Evolutionary conservation across 2,888 invertebrate species (phyloP), one percentile per base, ranked within the genome.

Genomic region (Leptopterna dolabrata): DNA sequence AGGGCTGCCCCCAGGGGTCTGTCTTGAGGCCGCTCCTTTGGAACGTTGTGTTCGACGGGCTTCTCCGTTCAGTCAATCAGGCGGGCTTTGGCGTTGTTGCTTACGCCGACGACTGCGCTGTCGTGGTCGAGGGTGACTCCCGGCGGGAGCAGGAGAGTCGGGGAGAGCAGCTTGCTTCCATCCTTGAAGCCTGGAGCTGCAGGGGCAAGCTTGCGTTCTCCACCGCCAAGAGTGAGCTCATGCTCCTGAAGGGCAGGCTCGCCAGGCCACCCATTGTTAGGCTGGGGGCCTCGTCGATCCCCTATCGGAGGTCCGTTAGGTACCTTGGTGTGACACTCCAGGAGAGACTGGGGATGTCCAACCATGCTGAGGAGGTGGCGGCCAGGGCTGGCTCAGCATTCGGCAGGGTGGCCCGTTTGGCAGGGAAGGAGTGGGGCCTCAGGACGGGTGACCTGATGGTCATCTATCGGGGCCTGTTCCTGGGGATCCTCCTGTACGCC

Each of bases 401-500:
- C 13, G 43, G 7, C 43, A 43, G 13, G 43, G 43, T 43, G 43
- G 13, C 43, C 43, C 43, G 43, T 43, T 13, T 43, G 43, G 43
- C 71, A 1, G 71, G 71, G 0, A 9, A 24, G 41, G 71, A 30
- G 27, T 30, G 36, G 27, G 71, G 71, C 27, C 71, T 29, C 29
- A 19, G 71, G 41, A 9, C 36, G 19, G 19, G 19, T 0, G 41
- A 76, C n/a, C 41, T 76, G 9, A 16, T 76, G 41, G 41, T 36
- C 0, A 76, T 76, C 0, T 76, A 76, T 9, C 36, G 24, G 43
- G 76, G 76, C 36, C 41, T 76, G 41, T 30, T 76, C n/a, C 76
- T 76, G 76, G 19, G 41, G 76, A 76, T 43, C 19, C 36, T 76
- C 76, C 76, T 76, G n/a, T 76, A 76, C 41, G 76, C 76, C 41